Evolutionary conservation across 2,113 vertebrate species (phyloP).

Genomic region (Zosterops pallidus): DNA sequence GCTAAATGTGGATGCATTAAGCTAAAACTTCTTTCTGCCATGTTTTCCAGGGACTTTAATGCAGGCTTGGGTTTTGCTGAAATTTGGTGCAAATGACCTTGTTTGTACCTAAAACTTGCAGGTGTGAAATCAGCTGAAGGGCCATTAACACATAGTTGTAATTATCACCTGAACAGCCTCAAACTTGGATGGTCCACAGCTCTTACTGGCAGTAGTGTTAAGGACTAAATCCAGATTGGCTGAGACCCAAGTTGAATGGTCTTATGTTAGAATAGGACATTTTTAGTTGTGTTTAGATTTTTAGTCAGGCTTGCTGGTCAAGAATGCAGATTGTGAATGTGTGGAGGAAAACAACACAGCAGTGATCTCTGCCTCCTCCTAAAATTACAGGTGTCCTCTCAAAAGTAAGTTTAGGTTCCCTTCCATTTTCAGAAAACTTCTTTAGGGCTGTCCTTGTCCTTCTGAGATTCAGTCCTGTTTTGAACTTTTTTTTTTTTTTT

Average conservation of each 20-base stretch:
- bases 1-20: not conserved
- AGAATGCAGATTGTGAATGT: not conserved
- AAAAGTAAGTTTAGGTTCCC: not conserved
- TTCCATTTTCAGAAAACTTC: not conserved
- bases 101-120: not conserved
- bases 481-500: not conserved
- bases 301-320: not conserved
- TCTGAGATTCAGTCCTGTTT: not conserved
- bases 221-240: not conserved
- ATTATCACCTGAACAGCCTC: not conserved
- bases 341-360: not conserved
- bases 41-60: not conserved
- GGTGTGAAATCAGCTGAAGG: not conserved
- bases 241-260: not conserved
- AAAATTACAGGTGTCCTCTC: not conserved
- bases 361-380: not conserved
- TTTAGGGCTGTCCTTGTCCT: not conserved
- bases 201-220: not conserved
- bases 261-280: not conserved
- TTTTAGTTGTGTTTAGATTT: not conserved
- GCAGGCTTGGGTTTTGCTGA: not conserved
- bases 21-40: not conserved
- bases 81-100: not conserved
- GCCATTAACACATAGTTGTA: not conserved
- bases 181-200: not conserved